Conservation (phyloP, 2,113 vertebrate genomes). For the Corythornis madagascariensis region DNA sequence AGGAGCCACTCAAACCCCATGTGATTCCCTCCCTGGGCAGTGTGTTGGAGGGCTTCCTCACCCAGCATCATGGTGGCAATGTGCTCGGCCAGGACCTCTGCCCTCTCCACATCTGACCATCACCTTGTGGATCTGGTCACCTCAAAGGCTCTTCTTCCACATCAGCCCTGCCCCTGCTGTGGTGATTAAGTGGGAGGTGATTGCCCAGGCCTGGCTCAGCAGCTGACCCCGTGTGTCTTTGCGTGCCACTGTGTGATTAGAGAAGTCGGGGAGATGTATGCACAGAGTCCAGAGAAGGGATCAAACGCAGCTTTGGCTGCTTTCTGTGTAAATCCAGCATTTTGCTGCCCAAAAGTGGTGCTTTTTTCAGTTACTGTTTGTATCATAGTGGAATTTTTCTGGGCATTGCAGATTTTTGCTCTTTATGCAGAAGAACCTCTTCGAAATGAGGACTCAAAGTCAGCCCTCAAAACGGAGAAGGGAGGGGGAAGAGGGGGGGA, state of each 20-base stretch:
- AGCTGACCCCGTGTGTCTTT: background rate
- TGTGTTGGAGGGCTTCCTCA: background rate
- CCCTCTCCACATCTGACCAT: accelerated
- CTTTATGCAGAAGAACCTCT: background rate
- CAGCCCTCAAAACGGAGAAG: background rate
- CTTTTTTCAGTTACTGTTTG: background rate
- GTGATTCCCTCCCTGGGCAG: background rate
- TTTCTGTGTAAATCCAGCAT: background rate
- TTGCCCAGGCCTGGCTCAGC: background rate
- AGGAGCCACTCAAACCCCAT: background rate
- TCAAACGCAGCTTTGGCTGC: background rate
- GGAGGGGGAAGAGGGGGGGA: background rate
- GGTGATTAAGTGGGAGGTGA: background rate
- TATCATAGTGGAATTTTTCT: background rate
- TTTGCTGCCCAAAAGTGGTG: background rate
- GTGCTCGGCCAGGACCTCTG: background rate
- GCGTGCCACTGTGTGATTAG: background rate
- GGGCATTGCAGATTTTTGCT: background rate
- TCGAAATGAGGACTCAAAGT: background rate
- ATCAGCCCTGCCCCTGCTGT: background rate
- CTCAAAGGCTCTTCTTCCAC: background rate
- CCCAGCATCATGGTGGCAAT: accelerated
- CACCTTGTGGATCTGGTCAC: background rate
- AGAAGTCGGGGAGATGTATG: background rate
- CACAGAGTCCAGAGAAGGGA: background rate